Base-by-base conservation (phyloP, 1,140 invertebrate genomes). In the Scylla paramamosain region DNA sequence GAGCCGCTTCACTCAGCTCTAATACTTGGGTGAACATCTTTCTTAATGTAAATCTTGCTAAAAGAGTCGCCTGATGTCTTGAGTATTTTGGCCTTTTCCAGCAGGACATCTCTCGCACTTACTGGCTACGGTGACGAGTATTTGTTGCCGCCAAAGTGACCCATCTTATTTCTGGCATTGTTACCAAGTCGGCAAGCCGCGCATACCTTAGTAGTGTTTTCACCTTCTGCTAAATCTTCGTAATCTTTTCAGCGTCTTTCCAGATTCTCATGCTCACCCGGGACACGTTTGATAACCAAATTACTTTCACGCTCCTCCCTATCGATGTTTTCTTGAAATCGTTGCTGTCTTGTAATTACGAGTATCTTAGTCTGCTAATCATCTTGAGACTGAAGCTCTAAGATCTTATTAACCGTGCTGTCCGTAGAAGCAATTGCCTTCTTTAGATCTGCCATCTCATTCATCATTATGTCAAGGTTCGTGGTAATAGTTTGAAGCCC, bases 381-480 rank as follows among this genome's bases (percentile, higher is more conserved):
- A 20, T 1, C 52, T 59, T 59, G 1, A 1, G 86, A 88, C 29
- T 88, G 86, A 20, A 88, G 83, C 1, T 29, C 86, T 2, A 29
- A 88, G 0, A 88, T 88, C 86, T 88, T 28, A 88, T 45, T 0
- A n/a, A 77, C 10, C 25, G 4, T 39, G 83, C 12, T 88, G 45
- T 32, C 8, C 29, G 29, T 88, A 1, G 10, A 88, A 29, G 20
- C 32, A 88, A 88, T 88, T 7, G 86, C 25, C 84, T 87, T 87
- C 86, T 88, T 88, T 20, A 39, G 86, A 32, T 88, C 86, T 7
- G 86, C 86, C 1, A 88, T 28, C 8, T 88, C 86, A 88, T 88
- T 88, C n/a, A 32, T 10, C 8, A 88, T 0, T 29, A 88, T 88
- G 86, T 88, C 31, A 20, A 39, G 86, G 1, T 88, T 88, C 14